These are phyloP conservation scores for Anguilla japonica DNA, from an alignment of 2,113 vertebrate species.

Conservation along the genomic window DNA sequence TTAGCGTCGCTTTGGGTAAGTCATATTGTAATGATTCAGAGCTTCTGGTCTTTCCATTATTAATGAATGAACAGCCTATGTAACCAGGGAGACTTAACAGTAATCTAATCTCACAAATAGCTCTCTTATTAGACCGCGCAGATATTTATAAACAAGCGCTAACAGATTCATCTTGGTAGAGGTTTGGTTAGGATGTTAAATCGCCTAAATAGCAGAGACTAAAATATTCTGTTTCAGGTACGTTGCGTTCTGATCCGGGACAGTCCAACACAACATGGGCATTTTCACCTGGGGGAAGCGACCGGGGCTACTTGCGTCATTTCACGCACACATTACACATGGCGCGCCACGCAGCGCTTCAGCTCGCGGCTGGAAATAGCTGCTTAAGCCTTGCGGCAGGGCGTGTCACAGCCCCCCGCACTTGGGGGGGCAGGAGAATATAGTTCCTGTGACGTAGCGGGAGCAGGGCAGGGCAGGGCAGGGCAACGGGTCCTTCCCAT, in stretches of 20 bases:
- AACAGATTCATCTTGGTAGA: not conserved
- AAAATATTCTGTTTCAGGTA: not conserved
- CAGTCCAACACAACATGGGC: not conserved
- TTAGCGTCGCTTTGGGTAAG: not conserved
- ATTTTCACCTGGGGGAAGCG: not conserved
- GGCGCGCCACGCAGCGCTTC: slow-evolving; percentile 22
- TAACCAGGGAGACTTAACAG: not conserved
- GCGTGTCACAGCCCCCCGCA: slow-evolving; percentile 11
- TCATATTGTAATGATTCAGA: not conserved
- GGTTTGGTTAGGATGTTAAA: not conserved
- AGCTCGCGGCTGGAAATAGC: slow-evolving; percentile 57
- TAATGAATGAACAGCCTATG: not conserved
- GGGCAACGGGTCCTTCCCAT: slow-evolving; percentile 44
- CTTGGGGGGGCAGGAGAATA: slow-evolving; percentile 44
- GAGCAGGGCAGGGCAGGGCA: not conserved
- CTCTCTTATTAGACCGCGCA: not conserved
- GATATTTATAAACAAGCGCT: not conserved
- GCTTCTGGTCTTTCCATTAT: not conserved
- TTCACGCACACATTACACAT: slow-evolving; percentile 46
- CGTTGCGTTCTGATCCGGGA: not conserved
- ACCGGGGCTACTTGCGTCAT: slow-evolving; percentile 25
- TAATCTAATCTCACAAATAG: not conserved
- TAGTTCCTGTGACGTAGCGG: slow-evolving; percentile 15
- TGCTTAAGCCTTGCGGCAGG: slow-evolving; percentile 44
- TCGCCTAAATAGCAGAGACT: not conserved